Evolutionary conservation across 2,113 vertebrate species (phyloP).

Genomic region (Aptenodytes patagonicus): DNA sequence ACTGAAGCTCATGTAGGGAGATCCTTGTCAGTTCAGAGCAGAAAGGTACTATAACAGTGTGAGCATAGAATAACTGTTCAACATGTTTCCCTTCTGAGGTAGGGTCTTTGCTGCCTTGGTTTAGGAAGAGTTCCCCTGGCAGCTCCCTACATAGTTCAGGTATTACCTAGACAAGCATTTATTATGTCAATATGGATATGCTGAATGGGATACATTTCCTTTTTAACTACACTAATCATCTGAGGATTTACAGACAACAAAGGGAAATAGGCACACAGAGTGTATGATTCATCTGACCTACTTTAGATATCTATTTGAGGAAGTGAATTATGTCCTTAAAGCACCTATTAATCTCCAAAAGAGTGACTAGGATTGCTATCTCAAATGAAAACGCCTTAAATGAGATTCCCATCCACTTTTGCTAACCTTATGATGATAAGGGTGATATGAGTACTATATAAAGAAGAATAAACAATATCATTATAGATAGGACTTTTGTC

Average conservation of each 20-base stretch:
- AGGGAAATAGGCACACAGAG: not conserved
- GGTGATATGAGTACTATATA: not conserved
- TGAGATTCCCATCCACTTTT: not conserved
- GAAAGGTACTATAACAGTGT: not conserved
- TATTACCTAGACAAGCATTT: not conserved
- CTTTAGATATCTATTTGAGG: not conserved
- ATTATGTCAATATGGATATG: not conserved
- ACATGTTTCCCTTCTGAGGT: not conserved
- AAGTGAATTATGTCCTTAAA: constrained; percentile 17
- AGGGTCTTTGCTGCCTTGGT: not conserved
- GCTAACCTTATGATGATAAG: not conserved
- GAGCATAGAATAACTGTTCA: not conserved
- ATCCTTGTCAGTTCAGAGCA: not conserved
- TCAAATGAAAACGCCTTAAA: not conserved
- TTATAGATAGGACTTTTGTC: not conserved
- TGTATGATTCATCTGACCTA: constrained; percentile 12
- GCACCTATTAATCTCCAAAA: not conserved
- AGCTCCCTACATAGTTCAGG: not conserved
- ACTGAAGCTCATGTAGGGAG: accelerated
- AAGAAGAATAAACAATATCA: not conserved
- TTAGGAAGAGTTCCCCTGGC: not conserved
- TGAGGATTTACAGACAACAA: constrained; percentile 2
- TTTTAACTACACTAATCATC: not conserved
- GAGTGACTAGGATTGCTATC: not conserved
- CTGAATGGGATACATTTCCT: not conserved